Evolutionary conservation across 2,113 vertebrate species (phyloP), one percentile per base, ranked within the genome.

Genomic region (Euleptes europaea): DNA sequence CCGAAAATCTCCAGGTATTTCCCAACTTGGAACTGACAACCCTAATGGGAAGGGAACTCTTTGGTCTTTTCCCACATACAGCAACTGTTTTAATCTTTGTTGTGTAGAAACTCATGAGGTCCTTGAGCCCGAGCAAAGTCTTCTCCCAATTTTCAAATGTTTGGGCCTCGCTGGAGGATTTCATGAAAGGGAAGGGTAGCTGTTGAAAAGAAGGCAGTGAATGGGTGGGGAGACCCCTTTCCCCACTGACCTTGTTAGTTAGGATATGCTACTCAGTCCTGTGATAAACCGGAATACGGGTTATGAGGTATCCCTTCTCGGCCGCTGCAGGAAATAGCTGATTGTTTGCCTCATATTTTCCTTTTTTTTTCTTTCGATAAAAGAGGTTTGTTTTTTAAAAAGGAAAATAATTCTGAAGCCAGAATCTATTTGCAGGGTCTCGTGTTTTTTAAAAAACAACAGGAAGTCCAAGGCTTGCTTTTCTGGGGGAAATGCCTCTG

Each of bases 391-490:
- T 17, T 21, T 69, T 78, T 72, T 47, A 78, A 69, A 82, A 19
- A 89, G 88, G 86, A 1, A 91, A 87, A 87, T 86, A 77, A 1
- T 2, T 49, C 60, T 76, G 91, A 93, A 93, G 91, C 92, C 92
- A 92, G 86, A 85, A 93, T 92, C 94, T 95, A 94, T 94, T 94
- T 94, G 92, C 86, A 90, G 94, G 86, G 78, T 95, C 91, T 87
- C 90, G 82, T 23, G 88, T 72, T 73, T 85, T 72, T 54, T 15
- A 54, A 90, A 91, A 76, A 94, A 94, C 93, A 95, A 95, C 94
- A 94, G 94, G 94, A 95, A 95, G 86, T 40, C 44, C 77, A 89
- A 91, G 90, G 84, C 90, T 26, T 90, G 83, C 88, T 94, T 92
- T 89, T 91, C 89, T 77, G 82, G 86, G 84, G 92, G 83, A 87